Evolutionary conservation across 1,140 invertebrate species (phyloP), one percentile per base, ranked within the genome.

Genomic region (Muscidifurax raptorellus): DNA sequence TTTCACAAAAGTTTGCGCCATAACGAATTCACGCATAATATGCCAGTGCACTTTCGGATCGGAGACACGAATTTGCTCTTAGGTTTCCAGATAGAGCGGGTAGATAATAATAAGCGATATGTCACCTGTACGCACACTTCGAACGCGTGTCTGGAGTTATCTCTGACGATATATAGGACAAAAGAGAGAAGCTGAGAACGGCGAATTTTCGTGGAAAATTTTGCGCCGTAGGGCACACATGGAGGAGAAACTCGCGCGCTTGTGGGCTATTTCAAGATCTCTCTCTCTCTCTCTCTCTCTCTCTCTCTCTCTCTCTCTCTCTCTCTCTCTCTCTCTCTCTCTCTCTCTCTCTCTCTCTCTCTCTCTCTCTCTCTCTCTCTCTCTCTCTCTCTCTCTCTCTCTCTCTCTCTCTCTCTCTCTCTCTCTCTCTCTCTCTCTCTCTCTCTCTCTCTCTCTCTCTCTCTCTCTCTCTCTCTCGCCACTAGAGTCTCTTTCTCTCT

Each of bases 351-450:
- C 32, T 44, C 47, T 52, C 52, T 85, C 86, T 88, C 87, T 80
- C 79, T 86, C 86, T 86, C 85, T 13, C 66, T 64, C 83, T 40
- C 36, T 40, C 32, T 32, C 32, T 44, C 47, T 52, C 52, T 85
- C 86, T 88, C 87, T 80, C 79, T 86, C 86, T 86, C 85, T 13
- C 66, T 64, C 83, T 40, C 36, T 40, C 32, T 32, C 32, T 44
- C 47, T 52, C 52, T 85, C 86, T 88, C 87, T 80, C 79, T 86
- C 86, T 86, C 85, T 13, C 66, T 64, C 83, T 80, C 79, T 86
- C 86, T 86, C 85, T 12, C 66, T 64, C 83, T 80, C 79, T 86
- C 86, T 86, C 85, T 12, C 66, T 64, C 83, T 80, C 79, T 86
- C 86, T 86, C 85, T 12, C 66, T 64, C 83, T 80, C 79, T 86